Conservation (phyloP, 37 sponge, comb jelly and placozoan species). For the Cliona cf. orientalis region DNA sequence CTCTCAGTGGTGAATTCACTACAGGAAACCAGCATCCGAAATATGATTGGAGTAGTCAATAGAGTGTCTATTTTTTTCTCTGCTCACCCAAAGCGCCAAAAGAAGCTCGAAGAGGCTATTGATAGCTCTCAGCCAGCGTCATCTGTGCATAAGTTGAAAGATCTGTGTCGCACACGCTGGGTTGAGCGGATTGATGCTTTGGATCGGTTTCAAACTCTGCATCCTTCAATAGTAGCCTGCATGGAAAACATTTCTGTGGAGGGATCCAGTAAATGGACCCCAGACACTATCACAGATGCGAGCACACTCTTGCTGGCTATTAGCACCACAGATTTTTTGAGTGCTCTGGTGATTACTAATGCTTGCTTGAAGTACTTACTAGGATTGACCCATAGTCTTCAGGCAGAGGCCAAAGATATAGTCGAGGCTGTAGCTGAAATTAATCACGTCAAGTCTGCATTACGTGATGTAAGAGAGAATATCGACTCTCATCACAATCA, state of each 20-base stretch:
- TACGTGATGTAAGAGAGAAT: constrained; percentile 30
- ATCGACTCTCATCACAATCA: constrained; percentile 28
- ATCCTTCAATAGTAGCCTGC: constrained; percentile 40
- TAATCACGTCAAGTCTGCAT: background rate
- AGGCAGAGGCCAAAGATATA: constrained; percentile 51
- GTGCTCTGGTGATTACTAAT: constrained; percentile 47
- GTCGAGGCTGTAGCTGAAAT: constrained; percentile 49
- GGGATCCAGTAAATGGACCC: constrained; percentile 22
- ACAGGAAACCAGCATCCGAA: constrained; percentile 21
- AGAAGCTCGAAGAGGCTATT: constrained; percentile 21
- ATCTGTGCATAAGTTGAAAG: constrained; percentile 45
- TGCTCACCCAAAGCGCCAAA: constrained; percentile 58
- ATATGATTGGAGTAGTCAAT: constrained; percentile 40
- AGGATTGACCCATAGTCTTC: constrained; percentile 45
- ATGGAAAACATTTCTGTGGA: constrained; percentile 42
- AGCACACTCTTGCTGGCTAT: constrained; percentile 35
- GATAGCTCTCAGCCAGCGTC: constrained; percentile 17
- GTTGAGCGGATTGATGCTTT: constrained; percentile 67
- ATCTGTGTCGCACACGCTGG: constrained; percentile 70
- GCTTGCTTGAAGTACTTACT: constrained; percentile 35
- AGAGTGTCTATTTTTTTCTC: constrained; percentile 11
- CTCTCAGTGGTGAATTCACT: constrained; percentile 51
- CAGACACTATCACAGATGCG: constrained; percentile 55
- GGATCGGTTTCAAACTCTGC: constrained; percentile 1
- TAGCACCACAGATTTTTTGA: constrained; percentile 37